Base-by-base conservation (phyloP, 2,113 vertebrate genomes). In the Pongo pygmaeus region DNA sequence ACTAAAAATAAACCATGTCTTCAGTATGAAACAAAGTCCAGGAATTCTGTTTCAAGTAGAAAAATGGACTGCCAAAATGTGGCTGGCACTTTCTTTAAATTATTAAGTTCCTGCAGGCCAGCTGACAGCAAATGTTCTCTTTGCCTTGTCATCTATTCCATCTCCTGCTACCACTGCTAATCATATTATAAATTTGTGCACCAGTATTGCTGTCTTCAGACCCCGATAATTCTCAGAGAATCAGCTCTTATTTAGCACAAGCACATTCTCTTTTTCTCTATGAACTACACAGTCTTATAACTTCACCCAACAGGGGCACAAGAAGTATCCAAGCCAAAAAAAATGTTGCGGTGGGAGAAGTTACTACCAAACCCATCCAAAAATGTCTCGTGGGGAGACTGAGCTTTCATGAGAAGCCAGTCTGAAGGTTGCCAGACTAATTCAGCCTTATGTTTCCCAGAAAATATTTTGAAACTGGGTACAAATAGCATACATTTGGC, bases 1-100 rank as follows among this genome's bases (percentile, higher is more conserved):
- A 25, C 97, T 94, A 52, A 92, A 94, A 89, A 87, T 84, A 92
- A 84, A 95, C 55, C 4, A 18, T 11, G 6, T 70, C 86, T 89
- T 72, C 78, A 27, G 17, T 7, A 16, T 18, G 50, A 92, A 95
- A 69, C 92, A 38, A 91, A 91, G 79, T 84, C 79, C 70, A 72
- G 72, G 80, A 81, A 92, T 52, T 93, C 96, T 84, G 48, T 75
- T 61, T 79, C n/a, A 72, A 94, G 83, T 35, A 84, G 86, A 64
- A 93, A 89, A 90, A 64, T 38, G n/a, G 87, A 75, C 61, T 86
- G 83, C 74, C 96, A n/a, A 84, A 46, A 59, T 11, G 55, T 80
- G 52, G 67, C 92, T 27, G 38, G 59, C 27, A 40, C 80, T 91
- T 74, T 70, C 88, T 64, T 88, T 80, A 84, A 96, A 77, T 59